phyloP scores from a whole-genome alignment of 2,797 vertebrate species.

The Cichlasoma orientale region DNA sequence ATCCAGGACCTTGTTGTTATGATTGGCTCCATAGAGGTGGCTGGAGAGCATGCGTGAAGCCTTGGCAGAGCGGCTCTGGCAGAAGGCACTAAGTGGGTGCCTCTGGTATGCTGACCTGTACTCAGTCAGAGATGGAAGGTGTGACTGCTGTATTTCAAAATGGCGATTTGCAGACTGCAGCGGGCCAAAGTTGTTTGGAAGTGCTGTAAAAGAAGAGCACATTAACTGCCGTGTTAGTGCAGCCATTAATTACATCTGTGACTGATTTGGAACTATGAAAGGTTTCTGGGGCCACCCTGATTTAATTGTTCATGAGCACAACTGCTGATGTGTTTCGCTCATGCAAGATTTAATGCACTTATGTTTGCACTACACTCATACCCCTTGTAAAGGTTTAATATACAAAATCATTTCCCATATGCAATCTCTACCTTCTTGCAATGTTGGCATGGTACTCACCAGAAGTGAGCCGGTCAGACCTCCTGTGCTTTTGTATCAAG shows the following conservation, averaged over 20 bases:
- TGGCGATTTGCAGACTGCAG: conserved; percentile 61
- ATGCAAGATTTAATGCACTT: conserved; percentile 24
- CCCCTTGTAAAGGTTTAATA: neutral
- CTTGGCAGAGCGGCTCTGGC: conserved; percentile 50
- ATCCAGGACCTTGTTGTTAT: conserved; percentile 66
- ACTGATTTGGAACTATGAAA: conserved; percentile 64
- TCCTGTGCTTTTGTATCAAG: conserved; percentile 79
- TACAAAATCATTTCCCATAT: conserved; percentile 10
- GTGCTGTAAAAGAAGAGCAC: conserved; percentile 68
- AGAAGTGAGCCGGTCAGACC: conserved; percentile 73
- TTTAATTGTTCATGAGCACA: conserved; percentile 52
- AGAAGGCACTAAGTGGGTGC: conserved; percentile 61
- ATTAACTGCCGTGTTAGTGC: conserved; percentile 50
- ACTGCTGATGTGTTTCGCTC: conserved; percentile 41
- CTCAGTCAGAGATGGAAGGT: conserved; percentile 53
- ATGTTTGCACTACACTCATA: conserved; percentile 11
- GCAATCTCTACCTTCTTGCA: conserved; percentile 15
- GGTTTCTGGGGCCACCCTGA: conserved; percentile 33
- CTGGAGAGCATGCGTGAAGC: conserved; percentile 58
- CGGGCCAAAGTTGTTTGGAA: conserved; percentile 81
- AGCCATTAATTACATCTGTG: conserved; percentile 63
- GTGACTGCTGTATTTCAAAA: conserved; percentile 44
- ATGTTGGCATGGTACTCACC: conserved; percentile 66
- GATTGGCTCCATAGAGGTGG: conserved; percentile 56
- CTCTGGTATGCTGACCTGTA: conserved; percentile 76